Evolutionary conservation across 1,140 invertebrate species (phyloP).

Genomic region (Dendrolimus punctatus): DNA sequence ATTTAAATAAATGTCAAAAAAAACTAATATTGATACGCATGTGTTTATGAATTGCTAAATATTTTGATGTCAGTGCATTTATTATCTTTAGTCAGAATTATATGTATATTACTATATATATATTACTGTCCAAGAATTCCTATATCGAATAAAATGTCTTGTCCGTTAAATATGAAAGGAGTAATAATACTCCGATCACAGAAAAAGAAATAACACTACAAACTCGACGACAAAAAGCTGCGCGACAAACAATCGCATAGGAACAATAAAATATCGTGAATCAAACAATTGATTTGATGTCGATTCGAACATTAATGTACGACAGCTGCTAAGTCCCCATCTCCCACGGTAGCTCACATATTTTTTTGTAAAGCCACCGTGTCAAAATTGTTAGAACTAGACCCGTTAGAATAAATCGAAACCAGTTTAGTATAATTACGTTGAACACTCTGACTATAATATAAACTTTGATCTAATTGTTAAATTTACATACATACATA

Average conservation of each 20-base stretch:
- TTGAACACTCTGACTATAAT: no score
- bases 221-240: slow-evolving; percentile 29
- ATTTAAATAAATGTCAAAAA: no score
- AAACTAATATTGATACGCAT: no score
- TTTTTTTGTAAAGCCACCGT: slow-evolving; percentile 15
- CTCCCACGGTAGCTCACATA: slow-evolving; percentile 40
- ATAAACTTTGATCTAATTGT: no score
- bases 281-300: slow-evolving; percentile 56
- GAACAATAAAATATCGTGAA: slow-evolving; percentile 47
- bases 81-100: no score
- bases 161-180: no score
- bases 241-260: slow-evolving; percentile 32
- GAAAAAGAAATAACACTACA: slow-evolving; percentile 5
- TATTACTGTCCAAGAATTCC: no score
- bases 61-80: no score
- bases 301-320: slow-evolving; percentile 37
- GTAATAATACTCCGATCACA: background rate
- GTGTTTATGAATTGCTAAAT: no score
- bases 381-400: slow-evolving; percentile 16
- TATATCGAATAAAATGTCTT: no score
- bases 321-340: slow-evolving; percentile 54
- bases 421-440: slow-evolving; percentile 15
- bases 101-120: no score
- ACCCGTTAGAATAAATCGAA: slow-evolving; percentile 7
- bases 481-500: no score